Evolutionary conservation across 2,797 vertebrate genomes (phyloP).

Genomic region (Enteromius afrohamiltoni): DNA sequence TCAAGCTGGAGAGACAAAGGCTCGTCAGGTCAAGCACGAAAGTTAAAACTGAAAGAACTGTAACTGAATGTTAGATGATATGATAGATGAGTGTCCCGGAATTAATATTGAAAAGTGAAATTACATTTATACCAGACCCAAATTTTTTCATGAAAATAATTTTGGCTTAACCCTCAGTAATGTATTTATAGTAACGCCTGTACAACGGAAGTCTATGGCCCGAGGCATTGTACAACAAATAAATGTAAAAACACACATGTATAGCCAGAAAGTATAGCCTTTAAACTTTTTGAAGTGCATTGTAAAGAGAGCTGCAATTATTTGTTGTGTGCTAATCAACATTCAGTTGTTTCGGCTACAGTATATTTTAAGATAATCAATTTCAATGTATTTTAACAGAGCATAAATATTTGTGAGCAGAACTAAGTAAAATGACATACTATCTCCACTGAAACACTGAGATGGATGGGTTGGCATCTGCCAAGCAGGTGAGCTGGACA

Average conservation of each 20-base stretch:
- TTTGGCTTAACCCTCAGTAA: background rate
- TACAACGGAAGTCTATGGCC: background rate
- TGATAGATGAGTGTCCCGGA: background rate
- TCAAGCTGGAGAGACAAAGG: conserved; percentile 77
- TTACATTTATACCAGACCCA: background rate
- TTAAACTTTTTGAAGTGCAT: background rate
- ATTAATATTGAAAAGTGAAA: background rate
- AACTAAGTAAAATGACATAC: conserved; percentile 79
- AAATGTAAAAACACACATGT: background rate
- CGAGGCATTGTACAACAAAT: background rate
- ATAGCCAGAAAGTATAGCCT: background rate
- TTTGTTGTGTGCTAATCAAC: background rate
- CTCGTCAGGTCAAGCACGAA: background rate
- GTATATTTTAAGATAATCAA: background rate
- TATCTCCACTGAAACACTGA: conserved; percentile 92
- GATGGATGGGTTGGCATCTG: conserved; percentile 91
- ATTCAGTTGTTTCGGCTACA: background rate
- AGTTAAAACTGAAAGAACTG: background rate
- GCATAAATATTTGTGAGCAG: background rate
- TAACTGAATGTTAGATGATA: background rate
- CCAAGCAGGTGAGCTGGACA: conserved; percentile 89
- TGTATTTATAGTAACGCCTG: background rate
- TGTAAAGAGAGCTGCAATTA: background rate
- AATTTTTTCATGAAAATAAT: background rate
- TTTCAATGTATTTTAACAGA: background rate